phyloP scores from a whole-genome alignment of 2,113 vertebrate genomes.

The Myotis davidii region DNA sequence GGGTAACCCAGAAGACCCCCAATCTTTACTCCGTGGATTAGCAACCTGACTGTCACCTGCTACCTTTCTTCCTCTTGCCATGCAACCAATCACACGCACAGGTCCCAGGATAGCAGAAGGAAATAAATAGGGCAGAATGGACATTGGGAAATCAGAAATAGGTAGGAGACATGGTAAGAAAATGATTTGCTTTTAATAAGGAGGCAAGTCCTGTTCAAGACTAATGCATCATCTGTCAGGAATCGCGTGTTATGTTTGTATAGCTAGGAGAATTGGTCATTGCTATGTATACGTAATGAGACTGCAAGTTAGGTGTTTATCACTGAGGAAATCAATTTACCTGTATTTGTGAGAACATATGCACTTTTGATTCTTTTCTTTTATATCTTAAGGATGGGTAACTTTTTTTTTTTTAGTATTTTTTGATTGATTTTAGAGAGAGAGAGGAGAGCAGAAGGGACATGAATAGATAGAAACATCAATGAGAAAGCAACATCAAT shows the following conservation, averaged over 20 bases:
- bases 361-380: conserved; percentile 15
- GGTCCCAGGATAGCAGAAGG: not conserved
- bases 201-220: not conserved
- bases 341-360: conserved; percentile 3
- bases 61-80: not conserved
- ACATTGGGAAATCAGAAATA: not conserved
- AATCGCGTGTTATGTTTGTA: not conserved
- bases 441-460: too few relatives aligned
- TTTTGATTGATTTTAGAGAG: too few relatives aligned
- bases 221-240: not conserved
- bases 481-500: too few relatives aligned
- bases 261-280: not conserved
- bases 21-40: not conserved
- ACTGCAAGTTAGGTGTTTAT: not conserved
- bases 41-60: not conserved
- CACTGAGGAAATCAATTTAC: not conserved
- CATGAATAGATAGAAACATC: too few relatives aligned
- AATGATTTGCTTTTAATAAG: not conserved
- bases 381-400: conserved; percentile 19
- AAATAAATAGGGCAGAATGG: not conserved
- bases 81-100: not conserved
- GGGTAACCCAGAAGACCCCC: not conserved
- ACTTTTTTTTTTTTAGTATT: not conserved
- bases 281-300: not conserved
- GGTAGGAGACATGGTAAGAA: not conserved